Conservation (phyloP, 2,113 vertebrate species). For the rabbit (Oryctolagus cuniculus) region mOryCun1.1 NC_091450.1:46677001-46677500, state of each 20-base stretch:
- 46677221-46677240: constrained; percentile 69
- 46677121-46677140: constrained; percentile 63
- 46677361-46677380: accelerated
- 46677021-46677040: neutral
- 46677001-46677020: neutral
- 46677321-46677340: neutral
- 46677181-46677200: constrained; percentile 73
- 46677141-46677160: constrained; percentile 65
- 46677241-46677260: constrained; percentile 74
- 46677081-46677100: neutral
- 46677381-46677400: neutral
- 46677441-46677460: neutral
- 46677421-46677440: neutral
- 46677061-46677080: neutral
- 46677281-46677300: constrained; percentile 64
- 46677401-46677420: neutral
- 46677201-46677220: constrained; percentile 67
- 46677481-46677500: neutral
- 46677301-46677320: neutral
- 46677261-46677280: constrained; percentile 70
- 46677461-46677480: neutral
- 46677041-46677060: neutral
- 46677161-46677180: constrained; percentile 78
- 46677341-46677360: neutral
- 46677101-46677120: neutral